Evolutionary conservation across 2,113 vertebrate species (phyloP).

Genomic region (Ophthalmolycus amberensis): DNA sequence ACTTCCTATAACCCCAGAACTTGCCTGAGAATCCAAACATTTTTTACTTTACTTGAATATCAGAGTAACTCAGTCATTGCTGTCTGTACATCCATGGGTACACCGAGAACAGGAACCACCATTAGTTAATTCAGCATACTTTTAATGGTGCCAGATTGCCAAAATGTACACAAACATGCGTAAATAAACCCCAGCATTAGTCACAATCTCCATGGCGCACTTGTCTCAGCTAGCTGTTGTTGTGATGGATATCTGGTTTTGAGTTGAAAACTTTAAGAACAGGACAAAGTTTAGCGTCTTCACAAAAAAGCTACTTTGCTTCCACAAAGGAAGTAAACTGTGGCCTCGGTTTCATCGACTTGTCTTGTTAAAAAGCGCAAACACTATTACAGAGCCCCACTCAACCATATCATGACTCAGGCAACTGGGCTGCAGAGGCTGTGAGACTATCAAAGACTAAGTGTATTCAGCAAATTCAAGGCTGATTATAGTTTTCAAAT

Average conservation of each 20-base stretch:
- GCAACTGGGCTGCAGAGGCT: not conserved
- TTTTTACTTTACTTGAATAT: not conserved
- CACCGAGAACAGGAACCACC: too few species aligned
- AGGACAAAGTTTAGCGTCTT: not conserved
- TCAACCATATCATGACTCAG: constrained; percentile 7
- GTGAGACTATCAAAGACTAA: not conserved
- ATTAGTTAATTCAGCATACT: not conserved
- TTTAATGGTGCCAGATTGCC: not conserved
- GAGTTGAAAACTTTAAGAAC: not conserved
- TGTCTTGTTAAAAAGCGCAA: constrained; percentile 12
- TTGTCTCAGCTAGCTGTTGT: not conserved
- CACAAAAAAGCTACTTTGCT: not conserved
- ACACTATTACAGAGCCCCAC: not conserved
- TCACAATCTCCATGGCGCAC: not conserved
- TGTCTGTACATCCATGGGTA: not conserved
- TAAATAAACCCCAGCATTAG: too few species aligned
- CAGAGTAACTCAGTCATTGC: too few species aligned
- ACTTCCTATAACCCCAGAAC: not conserved
- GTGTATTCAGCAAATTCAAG: not conserved
- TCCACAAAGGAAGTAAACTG: not conserved
- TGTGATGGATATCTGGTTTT: not conserved
- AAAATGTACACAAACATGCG: not conserved
- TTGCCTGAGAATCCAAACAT: not conserved
- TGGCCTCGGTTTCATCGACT: not conserved
- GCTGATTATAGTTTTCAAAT: constrained; percentile 5